These are phyloP conservation scores for Unio delphinus DNA, from an alignment of 2,888 invertebrate species.

Conservation along the genomic window DNA sequence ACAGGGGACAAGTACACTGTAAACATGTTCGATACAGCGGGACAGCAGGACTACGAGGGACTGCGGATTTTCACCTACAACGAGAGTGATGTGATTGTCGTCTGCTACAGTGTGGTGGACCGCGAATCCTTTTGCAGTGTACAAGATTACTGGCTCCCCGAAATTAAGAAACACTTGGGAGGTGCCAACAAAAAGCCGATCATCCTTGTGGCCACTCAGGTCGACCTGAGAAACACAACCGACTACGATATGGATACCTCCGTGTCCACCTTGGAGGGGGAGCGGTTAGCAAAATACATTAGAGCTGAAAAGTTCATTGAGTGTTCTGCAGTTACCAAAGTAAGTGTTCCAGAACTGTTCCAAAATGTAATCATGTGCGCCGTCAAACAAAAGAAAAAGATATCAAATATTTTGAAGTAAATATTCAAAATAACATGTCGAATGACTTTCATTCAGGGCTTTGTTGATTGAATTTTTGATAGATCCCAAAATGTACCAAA, in stretches of 20 bases:
- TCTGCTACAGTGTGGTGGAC: constrained; percentile 55
- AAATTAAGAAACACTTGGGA: constrained; percentile 43
- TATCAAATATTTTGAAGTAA: constrained; percentile 35
- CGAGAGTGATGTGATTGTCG: constrained; percentile 52
- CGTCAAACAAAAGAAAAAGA: constrained; percentile 47
- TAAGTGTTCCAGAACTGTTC: constrained; percentile 49
- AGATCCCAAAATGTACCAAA: too few relatives aligned
- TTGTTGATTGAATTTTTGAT: too few relatives aligned
- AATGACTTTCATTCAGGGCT: too few relatives aligned
- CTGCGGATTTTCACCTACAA: constrained; percentile 53
- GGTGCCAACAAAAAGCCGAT: constrained; percentile 34
- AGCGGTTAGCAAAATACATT: constrained; percentile 49
- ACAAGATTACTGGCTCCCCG: constrained; percentile 50
- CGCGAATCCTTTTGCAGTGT: constrained; percentile 50
- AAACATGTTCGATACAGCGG: constrained; percentile 56
- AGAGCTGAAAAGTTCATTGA: constrained; percentile 55
- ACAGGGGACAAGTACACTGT: constrained; percentile 51
- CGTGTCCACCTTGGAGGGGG: constrained; percentile 42
- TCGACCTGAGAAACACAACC: constrained; percentile 29
- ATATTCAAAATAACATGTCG: constrained; percentile 27
- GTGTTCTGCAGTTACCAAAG: constrained; percentile 45
- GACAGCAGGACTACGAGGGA: constrained; percentile 51
- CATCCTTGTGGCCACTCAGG: constrained; percentile 53
- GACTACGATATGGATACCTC: constrained; percentile 13
- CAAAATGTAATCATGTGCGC: constrained; percentile 48